Conservation (phyloP, 2,113 vertebrate genomes). For the Ailuropoda melanoleuca region DNA sequence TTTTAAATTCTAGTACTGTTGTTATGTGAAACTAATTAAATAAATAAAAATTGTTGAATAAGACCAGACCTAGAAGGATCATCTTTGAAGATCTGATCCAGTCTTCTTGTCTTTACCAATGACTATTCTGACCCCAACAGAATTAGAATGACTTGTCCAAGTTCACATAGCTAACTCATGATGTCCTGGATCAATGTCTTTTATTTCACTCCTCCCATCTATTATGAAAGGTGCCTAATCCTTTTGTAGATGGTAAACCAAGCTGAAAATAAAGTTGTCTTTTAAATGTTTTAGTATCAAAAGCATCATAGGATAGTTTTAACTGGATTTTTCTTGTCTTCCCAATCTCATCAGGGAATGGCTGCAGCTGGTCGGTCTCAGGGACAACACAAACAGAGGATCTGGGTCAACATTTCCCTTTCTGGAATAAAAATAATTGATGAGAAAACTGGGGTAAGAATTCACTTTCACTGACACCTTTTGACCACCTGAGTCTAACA, state of each 20-base stretch:
- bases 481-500: not conserved
- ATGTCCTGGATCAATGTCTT: not conserved
- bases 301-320: not conserved
- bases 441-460: conserved; percentile 96
- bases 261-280: not conserved
- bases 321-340: conserved; percentile 36
- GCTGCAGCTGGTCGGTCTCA: conserved; percentile 95
- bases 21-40: not conserved
- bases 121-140: not conserved
- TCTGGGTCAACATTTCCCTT: conserved; percentile 96
- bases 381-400: conserved; percentile 97
- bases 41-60: not conserved
- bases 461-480: not conserved
- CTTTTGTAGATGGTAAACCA: not conserved
- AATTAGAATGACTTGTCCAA: not conserved
- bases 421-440: conserved; percentile 96
- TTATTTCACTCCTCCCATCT: not conserved
- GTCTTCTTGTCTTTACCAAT: not conserved
- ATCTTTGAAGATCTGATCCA: not conserved
- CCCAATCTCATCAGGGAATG: conserved; percentile 89
- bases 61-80: not conserved
- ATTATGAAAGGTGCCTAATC: not conserved
- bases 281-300: not conserved
- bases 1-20: not conserved
- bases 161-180: not conserved